Conservation (phyloP, 1,140 invertebrate species). For the Drosophila repleta region DNA sequence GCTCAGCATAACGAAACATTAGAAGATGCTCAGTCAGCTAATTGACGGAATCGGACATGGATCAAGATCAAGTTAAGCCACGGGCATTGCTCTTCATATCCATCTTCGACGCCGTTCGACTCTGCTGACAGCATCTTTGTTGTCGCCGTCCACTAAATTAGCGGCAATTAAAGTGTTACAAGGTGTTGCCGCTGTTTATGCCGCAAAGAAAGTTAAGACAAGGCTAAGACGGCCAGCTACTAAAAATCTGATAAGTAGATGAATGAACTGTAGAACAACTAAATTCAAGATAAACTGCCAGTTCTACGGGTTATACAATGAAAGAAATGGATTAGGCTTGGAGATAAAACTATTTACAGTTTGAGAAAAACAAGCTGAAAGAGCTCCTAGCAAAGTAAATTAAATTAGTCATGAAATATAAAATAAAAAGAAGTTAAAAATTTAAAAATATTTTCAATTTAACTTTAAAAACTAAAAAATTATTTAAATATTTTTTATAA, state of each 20-base stretch:
- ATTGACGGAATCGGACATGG: constrained; percentile 46
- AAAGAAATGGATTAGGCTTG: background rate
- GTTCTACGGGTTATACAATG: constrained; percentile 12
- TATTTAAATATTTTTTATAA: no score
- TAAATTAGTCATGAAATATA: no score
- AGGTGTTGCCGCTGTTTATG: constrained; percentile 52
- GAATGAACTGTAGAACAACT: constrained; percentile 42
- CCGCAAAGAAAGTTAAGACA: constrained; percentile 58
- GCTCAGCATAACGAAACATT: constrained; percentile 37
- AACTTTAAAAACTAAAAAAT: no score
- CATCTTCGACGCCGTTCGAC: constrained; percentile 1
- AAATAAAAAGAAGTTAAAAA: no score
- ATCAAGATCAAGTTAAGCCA: constrained; percentile 43
- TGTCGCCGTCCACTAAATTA: constrained; percentile 56
- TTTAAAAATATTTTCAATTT: no score
- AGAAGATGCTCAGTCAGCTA: constrained; percentile 61
- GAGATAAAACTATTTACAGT: constrained; percentile 17
- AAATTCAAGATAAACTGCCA: constrained; percentile 22
- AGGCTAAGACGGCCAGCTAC: constrained; percentile 24
- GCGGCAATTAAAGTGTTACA: constrained; percentile 76
- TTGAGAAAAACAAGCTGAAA: background rate
- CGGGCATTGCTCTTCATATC: constrained; percentile 10
- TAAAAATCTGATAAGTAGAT: constrained; percentile 31
- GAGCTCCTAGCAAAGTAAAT: background rate
- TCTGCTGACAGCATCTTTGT: constrained; percentile 10